phyloP scores from a whole-genome alignment of 2,113 vertebrate genomes.

The Channa argus region DNA sequence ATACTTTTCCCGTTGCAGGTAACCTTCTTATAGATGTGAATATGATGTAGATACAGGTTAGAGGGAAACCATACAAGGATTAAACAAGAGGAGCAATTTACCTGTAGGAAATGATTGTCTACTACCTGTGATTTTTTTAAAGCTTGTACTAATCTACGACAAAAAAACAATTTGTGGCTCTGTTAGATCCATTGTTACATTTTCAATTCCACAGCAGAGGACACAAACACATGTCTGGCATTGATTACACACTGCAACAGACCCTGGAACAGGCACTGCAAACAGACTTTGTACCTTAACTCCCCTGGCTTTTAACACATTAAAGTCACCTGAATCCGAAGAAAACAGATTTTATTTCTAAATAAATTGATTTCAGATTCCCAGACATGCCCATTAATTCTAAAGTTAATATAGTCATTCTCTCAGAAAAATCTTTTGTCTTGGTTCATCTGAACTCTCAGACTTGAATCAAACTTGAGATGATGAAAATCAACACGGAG shows the following conservation, averaged over 20 bases:
- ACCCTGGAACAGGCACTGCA: constrained; percentile 28
- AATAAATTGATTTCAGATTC: constrained; percentile 18
- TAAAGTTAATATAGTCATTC: neutral
- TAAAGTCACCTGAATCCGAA: neutral
- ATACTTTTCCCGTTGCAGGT: neutral
- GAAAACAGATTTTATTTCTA: neutral
- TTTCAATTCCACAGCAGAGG: constrained; percentile 16
- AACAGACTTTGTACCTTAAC: constrained; percentile 2
- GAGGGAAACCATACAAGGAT: too few relatives aligned
- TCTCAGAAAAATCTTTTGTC: constrained; percentile 3
- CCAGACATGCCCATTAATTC: neutral
- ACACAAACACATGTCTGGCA: constrained; percentile 8
- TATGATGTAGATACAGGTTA: neutral
- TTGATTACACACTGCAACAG: constrained; percentile 19
- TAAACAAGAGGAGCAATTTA: constrained; percentile 1
- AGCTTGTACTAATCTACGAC: neutral
- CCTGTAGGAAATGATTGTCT: neutral
- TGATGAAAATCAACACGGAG: constrained; percentile 22
- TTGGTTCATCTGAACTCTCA: constrained; percentile 4
- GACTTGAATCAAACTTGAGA: constrained; percentile 7
- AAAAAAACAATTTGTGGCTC: constrained; percentile 15
- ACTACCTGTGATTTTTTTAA: neutral
- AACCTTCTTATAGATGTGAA: too few relatives aligned
- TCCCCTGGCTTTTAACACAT: neutral
- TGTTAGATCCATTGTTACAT: constrained; percentile 10